These are phyloP conservation scores for Leptoteleia sp. DNA, from an alignment of 1,140 invertebrate genomes.

Conservation along the genomic window DNA sequence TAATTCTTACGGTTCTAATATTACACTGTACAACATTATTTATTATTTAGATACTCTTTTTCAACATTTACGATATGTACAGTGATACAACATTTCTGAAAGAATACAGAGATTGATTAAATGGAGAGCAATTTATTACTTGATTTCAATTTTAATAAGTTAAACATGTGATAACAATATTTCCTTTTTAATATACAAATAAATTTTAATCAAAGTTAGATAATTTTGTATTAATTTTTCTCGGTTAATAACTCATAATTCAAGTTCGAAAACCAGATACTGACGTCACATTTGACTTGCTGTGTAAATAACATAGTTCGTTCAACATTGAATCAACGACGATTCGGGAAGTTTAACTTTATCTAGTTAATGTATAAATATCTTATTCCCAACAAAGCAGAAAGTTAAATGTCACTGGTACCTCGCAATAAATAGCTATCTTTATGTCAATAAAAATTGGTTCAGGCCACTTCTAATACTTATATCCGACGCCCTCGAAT, in stretches of 20 bases:
- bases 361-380: conserved; percentile 44
- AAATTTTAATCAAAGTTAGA: too few relatives aligned
- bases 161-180: too few relatives aligned
- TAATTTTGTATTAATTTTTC: too few relatives aligned
- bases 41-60: conserved; percentile 34
- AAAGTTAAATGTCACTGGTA: conserved; percentile 44
- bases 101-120: too few relatives aligned
- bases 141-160: too few relatives aligned
- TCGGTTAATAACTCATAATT: too few relatives aligned
- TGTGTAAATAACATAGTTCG: not conserved
- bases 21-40: conserved; percentile 34
- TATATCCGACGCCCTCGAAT: conserved; percentile 23
- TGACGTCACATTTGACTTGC: not conserved
- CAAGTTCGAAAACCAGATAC: conserved; percentile 5
- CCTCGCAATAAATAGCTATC: conserved; percentile 45
- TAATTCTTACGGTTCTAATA: conserved; percentile 16
- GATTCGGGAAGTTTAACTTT: conserved; percentile 31
- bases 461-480: conserved; percentile 60
- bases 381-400: conserved; percentile 59
- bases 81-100: conserved; percentile 13
- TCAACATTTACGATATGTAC: conserved; percentile 35
- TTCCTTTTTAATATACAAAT: too few relatives aligned
- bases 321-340: conserved; percentile 6
- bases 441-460: conserved; percentile 51
- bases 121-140: too few relatives aligned